phyloP scores from a whole-genome alignment of 2,888 invertebrate species.

The Zeuzera pyrina region DNA sequence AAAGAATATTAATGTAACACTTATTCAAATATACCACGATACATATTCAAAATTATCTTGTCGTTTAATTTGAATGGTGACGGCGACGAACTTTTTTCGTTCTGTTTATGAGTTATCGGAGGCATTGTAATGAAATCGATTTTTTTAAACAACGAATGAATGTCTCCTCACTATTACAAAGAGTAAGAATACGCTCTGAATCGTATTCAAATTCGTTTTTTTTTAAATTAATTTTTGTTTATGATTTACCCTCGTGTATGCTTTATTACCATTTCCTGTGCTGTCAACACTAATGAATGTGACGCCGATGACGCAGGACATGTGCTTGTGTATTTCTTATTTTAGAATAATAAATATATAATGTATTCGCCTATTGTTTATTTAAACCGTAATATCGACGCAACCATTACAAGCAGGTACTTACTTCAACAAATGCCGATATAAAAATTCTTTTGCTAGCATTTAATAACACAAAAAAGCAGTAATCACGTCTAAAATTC shows the following conservation, averaged over 20 bases:
- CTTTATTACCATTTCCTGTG: constrained; percentile 61
- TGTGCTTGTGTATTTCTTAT: constrained; percentile 23
- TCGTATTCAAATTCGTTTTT: constrained; percentile 33
- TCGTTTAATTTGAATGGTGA: constrained; percentile 57
- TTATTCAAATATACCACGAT: constrained; percentile 67
- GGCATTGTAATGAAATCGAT: constrained; percentile 41
- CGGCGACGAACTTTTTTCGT: constrained; percentile 47
- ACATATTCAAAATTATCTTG: constrained; percentile 66
- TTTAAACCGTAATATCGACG: too few species aligned
- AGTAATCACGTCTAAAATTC: constrained; percentile 60
- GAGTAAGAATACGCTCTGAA: too few species aligned
- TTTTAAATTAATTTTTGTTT: constrained; percentile 47
- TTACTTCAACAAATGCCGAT: constrained; percentile 21
- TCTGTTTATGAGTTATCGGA: constrained; percentile 40
- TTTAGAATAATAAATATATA: constrained; percentile 21
- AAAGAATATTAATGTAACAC: constrained; percentile 71
- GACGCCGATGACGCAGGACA: constrained; percentile 46
- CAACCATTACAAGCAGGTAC: constrained; percentile 7
- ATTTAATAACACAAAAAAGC: constrained; percentile 52
- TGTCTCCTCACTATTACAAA: constrained; percentile 24
- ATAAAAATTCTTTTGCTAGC: constrained; percentile 43
- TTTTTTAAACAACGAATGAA: constrained; percentile 27
- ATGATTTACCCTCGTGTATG: constrained; percentile 46
- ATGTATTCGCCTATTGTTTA: too few species aligned
- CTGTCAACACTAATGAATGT: constrained; percentile 59